Evolutionary conservation across 1,140 invertebrate genomes (phyloP).

Genomic region (Dreissena rostriformis): DNA sequence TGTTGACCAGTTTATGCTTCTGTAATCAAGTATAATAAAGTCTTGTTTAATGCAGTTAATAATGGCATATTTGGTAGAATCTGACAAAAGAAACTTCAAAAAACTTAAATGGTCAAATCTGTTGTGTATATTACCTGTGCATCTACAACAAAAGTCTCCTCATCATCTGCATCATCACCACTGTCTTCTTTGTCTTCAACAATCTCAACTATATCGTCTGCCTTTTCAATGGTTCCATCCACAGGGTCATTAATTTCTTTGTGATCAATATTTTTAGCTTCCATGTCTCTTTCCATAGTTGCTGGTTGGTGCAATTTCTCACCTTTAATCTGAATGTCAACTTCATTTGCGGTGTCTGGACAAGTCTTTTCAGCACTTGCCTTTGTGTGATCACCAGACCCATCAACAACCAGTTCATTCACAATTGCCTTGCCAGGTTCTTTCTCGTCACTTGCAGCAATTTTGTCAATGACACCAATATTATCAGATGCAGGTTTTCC

Average conservation of each 20-base stretch:
- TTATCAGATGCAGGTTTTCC: too few relatives aligned
- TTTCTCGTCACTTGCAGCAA: not conserved
- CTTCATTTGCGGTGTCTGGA: too few relatives aligned
- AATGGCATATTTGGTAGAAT: too few relatives aligned
- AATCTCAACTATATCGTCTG: conserved; percentile 49
- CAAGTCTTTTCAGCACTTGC: not conserved
- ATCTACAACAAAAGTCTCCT: conserved; percentile 54
- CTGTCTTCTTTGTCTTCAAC: conserved; percentile 38
- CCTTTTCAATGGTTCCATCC: not conserved
- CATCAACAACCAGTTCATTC: not conserved
- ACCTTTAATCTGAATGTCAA: too few relatives aligned
- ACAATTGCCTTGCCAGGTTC: too few relatives aligned
- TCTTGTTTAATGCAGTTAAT: too few relatives aligned
- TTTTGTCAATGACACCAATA: too few relatives aligned
- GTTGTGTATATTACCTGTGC: not conserved
- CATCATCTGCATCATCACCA: not conserved
- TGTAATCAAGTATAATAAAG: too few relatives aligned
- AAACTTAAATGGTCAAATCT: too few relatives aligned
- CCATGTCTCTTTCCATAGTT: not conserved
- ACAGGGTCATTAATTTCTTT: not conserved
- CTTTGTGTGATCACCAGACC: not conserved
- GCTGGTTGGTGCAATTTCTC: too few relatives aligned
- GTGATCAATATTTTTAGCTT: not conserved
- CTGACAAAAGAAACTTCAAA: too few relatives aligned
- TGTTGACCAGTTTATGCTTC: too few relatives aligned